These are phyloP conservation scores for Strix occidentalis DNA, from an alignment of 2,797 vertebrate species.

Conservation along the genomic window DNA sequence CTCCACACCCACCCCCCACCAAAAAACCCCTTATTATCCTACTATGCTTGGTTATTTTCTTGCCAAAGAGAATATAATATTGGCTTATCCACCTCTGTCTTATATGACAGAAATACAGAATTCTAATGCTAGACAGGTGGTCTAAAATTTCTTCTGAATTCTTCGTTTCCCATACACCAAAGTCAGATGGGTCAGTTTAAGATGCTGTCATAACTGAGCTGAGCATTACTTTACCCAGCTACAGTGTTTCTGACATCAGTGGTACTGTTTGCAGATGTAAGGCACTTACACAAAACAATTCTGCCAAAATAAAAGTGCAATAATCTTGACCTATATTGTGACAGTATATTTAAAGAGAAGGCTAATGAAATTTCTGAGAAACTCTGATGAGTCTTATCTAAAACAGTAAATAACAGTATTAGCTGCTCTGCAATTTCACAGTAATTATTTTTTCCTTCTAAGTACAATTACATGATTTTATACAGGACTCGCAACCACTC, in stretches of 20 bases:
- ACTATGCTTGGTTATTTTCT: neutral
- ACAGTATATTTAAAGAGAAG: neutral
- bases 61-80: neutral
- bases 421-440: neutral
- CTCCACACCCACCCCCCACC: no score
- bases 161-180: neutral
- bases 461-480: neutral
- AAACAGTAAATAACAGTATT: neutral
- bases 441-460: neutral
- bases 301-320: neutral
- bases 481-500: neutral
- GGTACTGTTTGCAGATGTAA: neutral
- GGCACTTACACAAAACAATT: neutral
- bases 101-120: neutral
- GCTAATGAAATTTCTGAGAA: neutral
- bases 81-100: neutral
- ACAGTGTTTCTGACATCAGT: neutral
- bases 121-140: neutral
- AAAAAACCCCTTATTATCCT: neutral
- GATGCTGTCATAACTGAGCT: neutral
- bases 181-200: neutral
- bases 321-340: neutral
- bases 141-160: neutral
- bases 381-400: neutral
- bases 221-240: neutral